These are phyloP conservation scores for Turritopsis rubra DNA, from an alignment of 30 jellyfish, hydroid and myxozoan genomes.

Conservation along the genomic window DNA sequence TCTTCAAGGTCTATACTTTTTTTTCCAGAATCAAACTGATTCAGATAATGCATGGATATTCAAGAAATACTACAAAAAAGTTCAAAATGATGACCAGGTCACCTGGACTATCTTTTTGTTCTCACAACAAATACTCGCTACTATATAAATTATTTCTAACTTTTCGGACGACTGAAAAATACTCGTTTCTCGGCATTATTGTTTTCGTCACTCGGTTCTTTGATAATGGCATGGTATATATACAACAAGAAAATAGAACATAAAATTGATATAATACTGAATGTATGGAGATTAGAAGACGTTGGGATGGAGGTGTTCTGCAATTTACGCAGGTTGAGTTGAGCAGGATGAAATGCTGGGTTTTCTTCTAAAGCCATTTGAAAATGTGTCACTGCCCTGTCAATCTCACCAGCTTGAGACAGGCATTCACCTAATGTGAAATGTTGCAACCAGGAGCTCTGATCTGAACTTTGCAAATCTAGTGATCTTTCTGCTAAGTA, in stretches of 20 bases:
- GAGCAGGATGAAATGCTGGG: conserved; percentile 86
- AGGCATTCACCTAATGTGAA: conserved; percentile 77
- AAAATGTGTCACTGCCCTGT: conserved; percentile 58
- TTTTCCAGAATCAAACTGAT: no score
- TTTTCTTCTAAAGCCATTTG: conserved; percentile 69
- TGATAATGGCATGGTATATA: neutral
- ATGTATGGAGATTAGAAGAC: conserved; percentile 13
- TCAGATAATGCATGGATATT: no score
- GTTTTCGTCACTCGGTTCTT: conserved; percentile 17
- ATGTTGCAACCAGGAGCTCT: conserved; percentile 85
- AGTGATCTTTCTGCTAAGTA: conserved; percentile 64
- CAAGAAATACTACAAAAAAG: no score
- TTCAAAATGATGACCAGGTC: no score
- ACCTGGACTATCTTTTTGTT: no score
- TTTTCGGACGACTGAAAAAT: neutral
- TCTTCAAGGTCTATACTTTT: no score
- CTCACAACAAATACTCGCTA: neutral
- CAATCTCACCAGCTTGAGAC: conserved; percentile 61
- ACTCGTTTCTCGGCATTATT: neutral
- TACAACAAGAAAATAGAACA: conserved; percentile 15
- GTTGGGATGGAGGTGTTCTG: conserved; percentile 2
- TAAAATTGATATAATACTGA: conserved; percentile 1
- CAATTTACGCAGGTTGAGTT: conserved; percentile 39
- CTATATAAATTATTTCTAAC: neutral
- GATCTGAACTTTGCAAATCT: conserved; percentile 64